A percentile compares a stretch with the other conserved stretches of the same genome.
phyloP scores from a whole-genome alignment of 2,888 invertebrate species.

The Erynnis tages region DNA sequence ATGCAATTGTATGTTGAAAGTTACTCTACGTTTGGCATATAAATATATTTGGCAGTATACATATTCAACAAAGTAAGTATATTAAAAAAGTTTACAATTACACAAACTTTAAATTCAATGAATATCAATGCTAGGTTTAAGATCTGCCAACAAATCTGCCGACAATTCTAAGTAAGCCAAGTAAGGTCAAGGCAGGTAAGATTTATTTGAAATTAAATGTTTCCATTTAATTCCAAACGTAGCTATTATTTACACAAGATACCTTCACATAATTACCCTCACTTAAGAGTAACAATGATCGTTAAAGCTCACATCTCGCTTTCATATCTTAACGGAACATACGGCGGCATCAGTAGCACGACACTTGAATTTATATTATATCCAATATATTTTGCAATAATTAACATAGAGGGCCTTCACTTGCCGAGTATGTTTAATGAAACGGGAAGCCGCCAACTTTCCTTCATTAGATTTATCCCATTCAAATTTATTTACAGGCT shows the following conservation, averaged over 20 bases:
- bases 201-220: conserved; percentile 7
- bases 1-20: not conserved
- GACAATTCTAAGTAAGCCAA: conserved; percentile 1
- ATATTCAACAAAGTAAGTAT: no score
- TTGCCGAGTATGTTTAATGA: conserved; percentile 19
- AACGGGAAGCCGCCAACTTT: conserved; percentile 13
- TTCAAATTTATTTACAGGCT: not conserved
- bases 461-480: conserved; percentile 17
- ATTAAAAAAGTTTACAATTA: no score
- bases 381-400: conserved; percentile 23
- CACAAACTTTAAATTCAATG: no score
- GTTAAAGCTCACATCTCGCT: conserved; percentile 37
- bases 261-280: conserved; percentile 38
- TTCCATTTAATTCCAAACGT: conserved; percentile 33
- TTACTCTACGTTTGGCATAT: no score
- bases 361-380: conserved; percentile 25
- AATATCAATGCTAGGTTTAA: no score
- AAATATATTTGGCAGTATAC: no score
- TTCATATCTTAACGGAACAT: conserved; percentile 38
- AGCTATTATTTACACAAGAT: conserved; percentile 35
- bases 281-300: conserved; percentile 35
- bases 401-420: conserved; percentile 10
- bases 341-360: conserved; percentile 20
- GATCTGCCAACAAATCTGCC: no score
- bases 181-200: conserved; percentile 8